Evolutionary conservation across 2,797 vertebrate species (phyloP).

Genomic region (Tokudaia tokunoshimensis): DNA sequence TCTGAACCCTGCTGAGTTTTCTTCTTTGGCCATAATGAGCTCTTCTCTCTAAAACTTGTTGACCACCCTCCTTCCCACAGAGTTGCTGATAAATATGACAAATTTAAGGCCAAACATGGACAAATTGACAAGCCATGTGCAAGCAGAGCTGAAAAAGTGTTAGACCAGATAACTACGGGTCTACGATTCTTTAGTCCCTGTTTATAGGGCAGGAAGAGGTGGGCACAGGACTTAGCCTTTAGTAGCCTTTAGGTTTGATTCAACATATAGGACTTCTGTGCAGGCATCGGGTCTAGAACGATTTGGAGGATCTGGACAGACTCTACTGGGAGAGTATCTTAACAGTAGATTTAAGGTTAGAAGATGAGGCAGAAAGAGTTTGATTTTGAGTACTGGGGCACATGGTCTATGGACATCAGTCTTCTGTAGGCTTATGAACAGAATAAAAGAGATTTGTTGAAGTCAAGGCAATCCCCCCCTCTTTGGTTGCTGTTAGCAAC

Average conservation of each 20-base stretch:
- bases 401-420: not conserved
- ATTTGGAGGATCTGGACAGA: constrained; percentile 25
- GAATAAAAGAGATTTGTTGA: not conserved
- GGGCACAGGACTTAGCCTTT: not conserved
- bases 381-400: not conserved
- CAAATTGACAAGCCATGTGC: not conserved
- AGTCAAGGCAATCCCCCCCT: not conserved
- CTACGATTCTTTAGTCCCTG: not conserved
- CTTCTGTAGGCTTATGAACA: not conserved
- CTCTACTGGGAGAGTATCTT: not conserved
- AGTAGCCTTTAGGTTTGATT: not conserved
- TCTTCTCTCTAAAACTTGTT: constrained; percentile 48
- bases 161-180: not conserved
- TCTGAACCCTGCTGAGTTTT: constrained; percentile 54
- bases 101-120: constrained; percentile 22
- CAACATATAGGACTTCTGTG: not conserved
- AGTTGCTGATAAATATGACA: constrained; percentile 57
- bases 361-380: not conserved
- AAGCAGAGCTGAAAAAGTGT: not conserved
- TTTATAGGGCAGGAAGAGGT: not conserved
- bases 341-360: not conserved
- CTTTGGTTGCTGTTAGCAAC: constrained; percentile 18
- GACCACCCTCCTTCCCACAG: not conserved
- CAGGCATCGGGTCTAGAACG: not conserved
- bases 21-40: constrained; percentile 51